These are phyloP conservation scores for Tholera decimalis DNA, from an alignment of 2,888 invertebrate species.

Conservation along the genomic window DNA sequence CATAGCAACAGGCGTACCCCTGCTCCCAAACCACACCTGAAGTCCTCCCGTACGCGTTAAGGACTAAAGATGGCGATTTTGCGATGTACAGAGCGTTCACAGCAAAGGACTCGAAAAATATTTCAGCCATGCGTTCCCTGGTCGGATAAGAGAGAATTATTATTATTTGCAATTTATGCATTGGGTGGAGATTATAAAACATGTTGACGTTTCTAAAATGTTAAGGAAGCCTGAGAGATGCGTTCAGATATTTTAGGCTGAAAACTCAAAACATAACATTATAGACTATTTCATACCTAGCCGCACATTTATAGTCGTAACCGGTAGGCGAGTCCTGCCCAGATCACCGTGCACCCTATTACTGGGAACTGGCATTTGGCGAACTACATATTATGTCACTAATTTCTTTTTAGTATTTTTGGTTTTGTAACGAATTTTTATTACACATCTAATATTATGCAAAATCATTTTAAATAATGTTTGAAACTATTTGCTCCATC, in stretches of 20 bases:
- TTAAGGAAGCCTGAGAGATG: background rate
- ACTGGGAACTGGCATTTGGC: no score
- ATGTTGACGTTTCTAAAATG: background rate
- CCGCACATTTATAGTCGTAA: no score
- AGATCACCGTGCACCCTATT: no score
- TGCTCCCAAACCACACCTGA: conserved; percentile 89
- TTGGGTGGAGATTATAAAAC: background rate
- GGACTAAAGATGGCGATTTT: conserved; percentile 84
- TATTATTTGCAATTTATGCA: background rate
- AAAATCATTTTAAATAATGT: no score
- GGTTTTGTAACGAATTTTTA: no score
- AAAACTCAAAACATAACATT: no score
- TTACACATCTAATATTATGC: no score
- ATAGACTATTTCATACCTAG: no score
- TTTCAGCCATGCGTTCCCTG: conserved; percentile 93
- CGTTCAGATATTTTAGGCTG: background rate
- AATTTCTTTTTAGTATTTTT: no score
- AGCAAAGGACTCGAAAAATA: conserved; percentile 91
- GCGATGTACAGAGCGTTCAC: conserved; percentile 88
- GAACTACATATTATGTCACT: no score
- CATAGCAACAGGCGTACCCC: conserved; percentile 87
- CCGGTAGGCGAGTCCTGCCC: no score
- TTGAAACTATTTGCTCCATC: no score
- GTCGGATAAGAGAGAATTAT: background rate
- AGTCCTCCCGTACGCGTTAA: conserved; percentile 89